Conservation (phyloP, 2,113 vertebrate species). For the Gymnarchus niloticus region DNA sequence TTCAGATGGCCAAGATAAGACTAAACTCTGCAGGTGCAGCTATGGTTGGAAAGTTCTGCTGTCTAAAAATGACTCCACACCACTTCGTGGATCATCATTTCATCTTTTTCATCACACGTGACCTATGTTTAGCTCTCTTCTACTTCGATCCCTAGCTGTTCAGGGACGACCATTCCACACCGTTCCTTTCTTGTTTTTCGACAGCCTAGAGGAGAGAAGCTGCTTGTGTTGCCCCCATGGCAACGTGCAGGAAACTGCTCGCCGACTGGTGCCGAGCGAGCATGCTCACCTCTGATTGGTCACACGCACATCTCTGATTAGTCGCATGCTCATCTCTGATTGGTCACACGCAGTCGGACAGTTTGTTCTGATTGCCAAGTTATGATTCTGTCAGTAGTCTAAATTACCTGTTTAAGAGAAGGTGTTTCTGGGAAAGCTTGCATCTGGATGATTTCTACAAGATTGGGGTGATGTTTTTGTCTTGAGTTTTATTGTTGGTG, state of each 20-base stretch:
- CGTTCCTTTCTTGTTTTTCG: not conserved
- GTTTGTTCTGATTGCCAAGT: too few species aligned
- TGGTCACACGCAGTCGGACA: not conserved
- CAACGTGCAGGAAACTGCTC: not conserved
- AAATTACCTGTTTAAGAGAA: not conserved
- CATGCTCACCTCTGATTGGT: not conserved
- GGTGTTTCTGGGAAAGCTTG: not conserved
- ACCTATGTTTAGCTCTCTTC: not conserved
- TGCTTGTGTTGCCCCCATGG: not conserved
- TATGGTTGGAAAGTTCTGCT: not conserved
- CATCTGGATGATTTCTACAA: not conserved
- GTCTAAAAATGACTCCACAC: conserved; percentile 30
- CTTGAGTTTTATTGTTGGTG: too few species aligned
- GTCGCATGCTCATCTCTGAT: not conserved
- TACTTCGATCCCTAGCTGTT: conserved; percentile 2
- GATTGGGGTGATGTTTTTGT: too few species aligned
- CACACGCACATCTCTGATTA: not conserved
- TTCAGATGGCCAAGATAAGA: conserved; percentile 5
- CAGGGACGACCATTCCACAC: not conserved
- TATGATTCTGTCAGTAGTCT: not conserved
- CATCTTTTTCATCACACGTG: not conserved
- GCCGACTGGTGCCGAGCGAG: not conserved
- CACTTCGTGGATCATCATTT: conserved; percentile 17
- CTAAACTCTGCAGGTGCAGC: conserved; percentile 4
- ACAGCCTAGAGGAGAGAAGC: not conserved